Base-by-base conservation (phyloP, 2,888 invertebrate species). In the Ennomos quercinarius region DNA sequence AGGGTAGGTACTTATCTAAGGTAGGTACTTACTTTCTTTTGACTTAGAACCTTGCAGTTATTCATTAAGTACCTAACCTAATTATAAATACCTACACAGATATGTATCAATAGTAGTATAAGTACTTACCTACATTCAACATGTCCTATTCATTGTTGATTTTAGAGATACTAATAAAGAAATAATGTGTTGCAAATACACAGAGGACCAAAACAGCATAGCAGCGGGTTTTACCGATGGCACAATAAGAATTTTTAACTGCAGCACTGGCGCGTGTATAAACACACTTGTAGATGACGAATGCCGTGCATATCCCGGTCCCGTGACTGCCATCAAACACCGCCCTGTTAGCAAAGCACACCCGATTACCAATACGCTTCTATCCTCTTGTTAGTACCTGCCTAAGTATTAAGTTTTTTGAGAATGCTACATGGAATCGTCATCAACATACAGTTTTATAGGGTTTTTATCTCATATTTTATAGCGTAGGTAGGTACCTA, bases 151-250 rank as follows among this genome's bases (percentile, higher is more conserved):
- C 0, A 37, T 43, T 37, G 34, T 17, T 41, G 11, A 36, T 77
- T 86, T 61, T 71, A 94, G 94, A 65, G 93, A 93, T 69, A 89
- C 93, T 10, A 87, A 84, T 64, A 90, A 89, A 65, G 93, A 94
- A 35, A 86, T 93, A 61, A 86, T 94, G 75, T 94, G 94, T 71
- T 86, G 94, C 63, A 93, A 93, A 77, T 95, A 95, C 74, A 95
- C 94, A 40, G 95, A 95, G 78, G 93, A 94, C 66, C 89, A 83
- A 46, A 93, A 93, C 61, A 90, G 92, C 49, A 81, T 95, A 64
- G 95, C 94, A 12, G 93, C 90, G 37, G 95, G 95, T 40, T 93
- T 94, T 66, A 83, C 93, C 2, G 94, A 95, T 74, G 95, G 95
- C 10, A 85, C 89, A 0, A 87, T 95, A 13, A 83, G 93, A 63